Evolutionary conservation across 92 coral and sea anemone species (phyloP), one percentile per base, ranked within the genome.

Genomic region (Umimayanthus kanabou): DNA sequence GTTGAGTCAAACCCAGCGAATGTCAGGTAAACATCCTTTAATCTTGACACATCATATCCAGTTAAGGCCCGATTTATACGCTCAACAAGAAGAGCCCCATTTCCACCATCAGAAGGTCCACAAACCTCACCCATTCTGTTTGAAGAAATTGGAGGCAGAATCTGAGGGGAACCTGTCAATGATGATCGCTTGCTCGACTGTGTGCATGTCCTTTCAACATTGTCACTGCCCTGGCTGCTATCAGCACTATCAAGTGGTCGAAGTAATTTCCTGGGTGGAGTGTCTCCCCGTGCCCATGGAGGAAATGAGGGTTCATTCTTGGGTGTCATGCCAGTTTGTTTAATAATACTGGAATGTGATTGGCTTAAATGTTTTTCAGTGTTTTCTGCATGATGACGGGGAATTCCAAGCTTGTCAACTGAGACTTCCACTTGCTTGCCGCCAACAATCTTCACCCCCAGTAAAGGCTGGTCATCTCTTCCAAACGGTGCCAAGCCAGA

Each of bases 401-500:
- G 92, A 57, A 65, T 79, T n/a, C 98, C 98, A 88, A 88, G 88
- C 28, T 84, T 92, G 71, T 93, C 98, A 15, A 95, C 93, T 40
- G 90, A 84, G 28, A 95, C 87, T 88, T 95, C 96, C 8, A 95
- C 91, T 47, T 90, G 96, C 87, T 93, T 95, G 26, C 98, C 94
- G 6, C 98, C 98, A 4, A 95, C 87, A 66, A 95, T 95, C 71
- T 91, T 93, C 15, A 95, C 92, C 47, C 93, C 98, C 23, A 95
- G 85, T 39, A 86, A 78, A 18, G 98, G 98, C 69, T 95, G 98
- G 55, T 95, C 98, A 84, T 95, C 98, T 87, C 96, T 92, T 73
- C 98, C 98, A 77, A 95, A 95, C 9, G 98, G 98, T 1, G 98
- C 98, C 81, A 82, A 77, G n/a, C 96, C 93, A 69, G 98, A 91